Evolutionary conservation across 2,888 invertebrate species (phyloP).

Genomic region (Cerceris rybyensis): DNA sequence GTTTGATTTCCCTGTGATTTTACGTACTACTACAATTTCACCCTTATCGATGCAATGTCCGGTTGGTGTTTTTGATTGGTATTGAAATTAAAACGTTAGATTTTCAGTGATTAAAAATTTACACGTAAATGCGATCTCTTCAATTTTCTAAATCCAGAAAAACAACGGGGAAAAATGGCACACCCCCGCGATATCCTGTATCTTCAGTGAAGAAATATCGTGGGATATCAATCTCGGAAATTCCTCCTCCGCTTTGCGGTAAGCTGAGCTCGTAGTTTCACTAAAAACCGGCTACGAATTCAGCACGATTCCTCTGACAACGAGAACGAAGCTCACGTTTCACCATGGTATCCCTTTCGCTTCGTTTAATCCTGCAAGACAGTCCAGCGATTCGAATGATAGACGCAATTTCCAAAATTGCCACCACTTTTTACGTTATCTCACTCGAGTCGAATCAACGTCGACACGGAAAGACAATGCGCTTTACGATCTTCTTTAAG

Average conservation of each 20-base stretch:
- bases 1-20: too few relatives aligned
- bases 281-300: neutral
- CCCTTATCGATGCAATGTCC: too few relatives aligned
- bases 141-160: neutral
- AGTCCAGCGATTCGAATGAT: constrained; percentile 75
- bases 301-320: neutral
- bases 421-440: constrained; percentile 43
- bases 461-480: constrained; percentile 34
- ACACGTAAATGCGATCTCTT: neutral
- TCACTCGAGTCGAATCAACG: constrained; percentile 38
- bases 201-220: neutral
- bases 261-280: neutral
- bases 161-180: neutral
- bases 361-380: constrained; percentile 29
- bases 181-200: neutral
- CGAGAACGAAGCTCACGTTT: constrained; percentile 4
- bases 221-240: neutral
- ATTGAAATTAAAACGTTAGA: too few relatives aligned
- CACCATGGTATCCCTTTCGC: constrained; percentile 31
- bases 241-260: neutral
- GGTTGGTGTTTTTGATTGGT: too few relatives aligned
- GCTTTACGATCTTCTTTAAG: constrained; percentile 27
- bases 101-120: too few relatives aligned
- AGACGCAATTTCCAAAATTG: constrained; percentile 63
- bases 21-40: too few relatives aligned